These are phyloP conservation scores for Lucifuga dentata DNA, from an alignment of 2,113 vertebrate genomes.

Conservation along the genomic window DNA sequence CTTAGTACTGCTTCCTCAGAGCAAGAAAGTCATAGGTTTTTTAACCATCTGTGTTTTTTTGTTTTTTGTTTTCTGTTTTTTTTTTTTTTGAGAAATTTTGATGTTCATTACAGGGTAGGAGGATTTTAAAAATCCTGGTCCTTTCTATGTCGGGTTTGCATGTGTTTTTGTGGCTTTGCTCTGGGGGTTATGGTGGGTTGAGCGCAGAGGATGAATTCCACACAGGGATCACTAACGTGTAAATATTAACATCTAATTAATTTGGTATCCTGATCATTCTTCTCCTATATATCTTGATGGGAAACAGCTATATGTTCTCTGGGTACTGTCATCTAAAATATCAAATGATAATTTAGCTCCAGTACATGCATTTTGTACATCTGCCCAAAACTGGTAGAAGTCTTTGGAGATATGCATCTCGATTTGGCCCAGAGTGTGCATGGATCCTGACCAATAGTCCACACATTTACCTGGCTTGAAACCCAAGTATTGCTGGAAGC, in stretches of 20 bases:
- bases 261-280: slow-evolving; percentile 1
- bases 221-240: too few relatives aligned
- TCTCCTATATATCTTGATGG: slow-evolving; percentile 51
- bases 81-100: too few relatives aligned
- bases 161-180: too few relatives aligned
- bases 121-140: too few relatives aligned
- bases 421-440: background rate
- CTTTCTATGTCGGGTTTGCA: too few relatives aligned
- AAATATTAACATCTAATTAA: slow-evolving; percentile 27
- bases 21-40: too few relatives aligned
- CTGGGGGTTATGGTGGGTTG: too few relatives aligned
- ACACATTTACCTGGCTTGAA: slow-evolving; percentile 16
- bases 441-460: background rate
- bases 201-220: too few relatives aligned
- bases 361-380: slow-evolving; percentile 5
- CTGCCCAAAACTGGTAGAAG: background rate
- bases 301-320: slow-evolving; percentile 52
- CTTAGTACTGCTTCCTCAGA: too few relatives aligned
- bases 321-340: slow-evolving; percentile 60
- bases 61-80: too few relatives aligned
- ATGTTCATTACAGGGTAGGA: too few relatives aligned
- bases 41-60: too few relatives aligned
- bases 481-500: slow-evolving; percentile 30
- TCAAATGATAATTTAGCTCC: slow-evolving; percentile 47
- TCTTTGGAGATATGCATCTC: slow-evolving; percentile 9